Evolutionary conservation across 2,113 vertebrate species (phyloP), one percentile per base, ranked within the genome.

Genomic region (Taxidea taxus): DNA sequence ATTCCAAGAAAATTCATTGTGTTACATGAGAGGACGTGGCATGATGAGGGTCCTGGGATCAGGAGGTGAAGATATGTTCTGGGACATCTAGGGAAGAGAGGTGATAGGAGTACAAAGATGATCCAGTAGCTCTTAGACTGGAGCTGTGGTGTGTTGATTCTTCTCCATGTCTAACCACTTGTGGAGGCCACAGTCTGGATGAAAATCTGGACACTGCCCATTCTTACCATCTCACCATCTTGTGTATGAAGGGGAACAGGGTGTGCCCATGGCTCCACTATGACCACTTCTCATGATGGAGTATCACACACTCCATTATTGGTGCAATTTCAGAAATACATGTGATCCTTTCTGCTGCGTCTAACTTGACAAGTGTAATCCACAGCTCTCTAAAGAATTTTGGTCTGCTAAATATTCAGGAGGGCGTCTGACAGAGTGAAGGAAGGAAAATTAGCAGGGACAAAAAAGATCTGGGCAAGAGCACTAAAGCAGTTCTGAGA

Each of bases 371-470:
- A 97, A 98, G 97, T 97, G 98, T 95, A 98, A 98, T 98, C 98
- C 88, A 97, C 54, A 98, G 98, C 98, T 98, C 97, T 98, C 97
- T 95, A 95, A 42, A 97, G 98, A 98, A 92, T 98, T 97, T 97
- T 98, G 62, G 88, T 98, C 97, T 95, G 91, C 97, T 99, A 98
- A 98, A 96, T 98, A 98, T 98, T 98, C 98, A 98, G 97, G 51
- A 97, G 94, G 94, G 91, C 70, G 74, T 84, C 77, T 97, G 91
- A 90, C 95, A 97, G 87, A 84, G 56, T 21, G 62, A 95, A 82
- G 56, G 90, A 86, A 93, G 42, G 29, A 66, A 96, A 97, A 94
- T 95, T 91, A 97, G 49, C 58, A 89, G 85, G 91, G 70, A 96
- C 18, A 94, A 84, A 97, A 97, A 97, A 93, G 58, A 97, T 44